Evolutionary conservation across 2,113 vertebrate species (phyloP).

Genomic region (Carlito syrichta): DNA sequence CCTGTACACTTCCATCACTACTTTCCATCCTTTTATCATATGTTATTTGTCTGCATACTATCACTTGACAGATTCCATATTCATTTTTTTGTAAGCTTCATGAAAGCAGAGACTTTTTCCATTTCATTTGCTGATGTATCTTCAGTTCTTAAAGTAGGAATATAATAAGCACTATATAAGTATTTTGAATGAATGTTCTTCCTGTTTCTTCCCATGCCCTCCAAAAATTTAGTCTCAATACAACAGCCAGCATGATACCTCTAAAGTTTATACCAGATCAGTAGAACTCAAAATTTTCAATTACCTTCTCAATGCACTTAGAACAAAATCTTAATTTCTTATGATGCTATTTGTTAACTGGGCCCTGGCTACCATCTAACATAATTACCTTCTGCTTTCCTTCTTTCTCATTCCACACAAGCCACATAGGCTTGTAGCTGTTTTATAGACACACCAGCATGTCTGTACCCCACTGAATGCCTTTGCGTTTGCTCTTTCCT

Average conservation of each 20-base stretch:
- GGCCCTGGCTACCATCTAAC: neutral
- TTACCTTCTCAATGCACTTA: neutral
- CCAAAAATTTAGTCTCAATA: neutral
- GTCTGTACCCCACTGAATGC: neutral
- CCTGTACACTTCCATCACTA: neutral
- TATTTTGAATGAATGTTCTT: neutral
- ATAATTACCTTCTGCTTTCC: neutral
- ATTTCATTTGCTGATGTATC: neutral
- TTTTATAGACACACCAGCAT: neutral
- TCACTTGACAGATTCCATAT: neutral
- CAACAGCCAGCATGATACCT: neutral
- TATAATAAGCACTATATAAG: neutral
- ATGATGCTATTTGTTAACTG: neutral
- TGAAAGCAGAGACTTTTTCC: neutral
- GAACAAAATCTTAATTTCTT: neutral
- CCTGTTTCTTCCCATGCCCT: neutral
- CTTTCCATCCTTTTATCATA: neutral
- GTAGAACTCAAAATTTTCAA: neutral
- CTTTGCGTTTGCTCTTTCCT: neutral
- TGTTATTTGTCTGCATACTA: neutral
- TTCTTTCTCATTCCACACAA: neutral
- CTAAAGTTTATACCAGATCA: neutral
- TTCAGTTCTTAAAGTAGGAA: neutral
- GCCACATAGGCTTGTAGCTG: neutral
- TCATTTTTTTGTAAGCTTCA: neutral